Evolutionary conservation across 2,797 vertebrate genomes (phyloP).

Genomic region (Acanthiza pusilla): DNA sequence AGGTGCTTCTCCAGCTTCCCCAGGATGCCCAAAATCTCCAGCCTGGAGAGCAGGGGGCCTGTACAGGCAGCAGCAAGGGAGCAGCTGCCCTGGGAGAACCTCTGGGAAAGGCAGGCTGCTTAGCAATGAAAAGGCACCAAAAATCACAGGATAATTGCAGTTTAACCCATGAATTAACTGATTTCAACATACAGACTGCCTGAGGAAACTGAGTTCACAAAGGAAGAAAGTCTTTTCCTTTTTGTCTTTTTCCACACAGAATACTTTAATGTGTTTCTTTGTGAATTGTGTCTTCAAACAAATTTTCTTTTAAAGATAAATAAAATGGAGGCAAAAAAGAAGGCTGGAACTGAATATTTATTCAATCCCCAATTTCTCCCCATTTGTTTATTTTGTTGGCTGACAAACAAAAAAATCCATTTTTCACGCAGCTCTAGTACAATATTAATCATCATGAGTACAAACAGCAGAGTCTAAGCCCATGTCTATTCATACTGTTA

Average conservation of each 20-base stretch:
- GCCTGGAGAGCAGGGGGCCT: background rate
- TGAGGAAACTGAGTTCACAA: background rate
- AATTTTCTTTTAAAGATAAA: constrained; percentile 20
- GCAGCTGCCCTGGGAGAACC: rapidly evolving
- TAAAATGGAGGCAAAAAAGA: background rate
- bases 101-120: background rate
- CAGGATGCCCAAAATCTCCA: rapidly evolving
- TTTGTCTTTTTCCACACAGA: background rate
- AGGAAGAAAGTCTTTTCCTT: background rate
- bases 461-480: constrained; percentile 35
- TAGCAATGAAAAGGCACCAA: background rate
- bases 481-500: constrained; percentile 38
- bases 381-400: constrained; percentile 53
- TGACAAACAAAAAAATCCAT: constrained; percentile 58
- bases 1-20: background rate
- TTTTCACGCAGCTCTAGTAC: constrained; percentile 46
- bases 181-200: background rate
- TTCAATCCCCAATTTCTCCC: constrained; percentile 6
- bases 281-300: background rate
- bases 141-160: background rate
- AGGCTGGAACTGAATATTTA: constrained; percentile 17
- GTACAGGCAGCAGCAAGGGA: background rate
- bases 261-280: constrained; percentile 1
- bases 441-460: constrained; percentile 57
- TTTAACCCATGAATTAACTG: background rate